Evolutionary conservation across 2,797 vertebrate genomes (phyloP).

Genomic region (Acipenser oxyrinchus): DNA sequence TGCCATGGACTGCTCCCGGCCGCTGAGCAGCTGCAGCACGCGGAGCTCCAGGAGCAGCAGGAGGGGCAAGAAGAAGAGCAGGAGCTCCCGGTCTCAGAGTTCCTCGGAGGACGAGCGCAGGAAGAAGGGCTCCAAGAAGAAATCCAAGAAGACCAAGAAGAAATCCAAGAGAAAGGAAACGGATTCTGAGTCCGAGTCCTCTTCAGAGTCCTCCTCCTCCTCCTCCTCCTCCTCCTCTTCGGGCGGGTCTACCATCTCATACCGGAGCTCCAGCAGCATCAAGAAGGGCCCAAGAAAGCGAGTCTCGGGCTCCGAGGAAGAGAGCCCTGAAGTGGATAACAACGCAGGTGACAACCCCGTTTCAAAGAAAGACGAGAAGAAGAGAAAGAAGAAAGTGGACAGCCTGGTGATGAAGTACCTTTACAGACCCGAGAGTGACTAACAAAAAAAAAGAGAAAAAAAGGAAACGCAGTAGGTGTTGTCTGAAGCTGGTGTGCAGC

Average conservation of each 20-base stretch:
- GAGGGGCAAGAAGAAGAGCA: conserved; percentile 50
- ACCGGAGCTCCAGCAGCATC: conserved; percentile 76
- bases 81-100: conserved; percentile 53
- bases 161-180: conserved; percentile 57
- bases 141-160: conserved; percentile 74
- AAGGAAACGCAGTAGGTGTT: conserved; percentile 66
- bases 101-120: conserved; percentile 54
- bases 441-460: conserved; percentile 35
- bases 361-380: conserved; percentile 75
- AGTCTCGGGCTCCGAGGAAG: conserved; percentile 36
- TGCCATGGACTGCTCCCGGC: conserved; percentile 61
- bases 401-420: conserved; percentile 96
- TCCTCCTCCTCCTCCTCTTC: conserved; percentile 69
- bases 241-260: conserved; percentile 74
- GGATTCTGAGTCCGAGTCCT: conserved; percentile 57
- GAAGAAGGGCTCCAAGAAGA: conserved; percentile 65
- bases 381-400: conserved; percentile 85
- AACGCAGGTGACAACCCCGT: conserved; percentile 28
- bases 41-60: conserved; percentile 43
- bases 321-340: conserved; percentile 19
- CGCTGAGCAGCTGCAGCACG: conserved; percentile 50
- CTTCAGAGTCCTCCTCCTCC: conserved; percentile 56
- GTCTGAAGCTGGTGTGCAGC: conserved; percentile 40
- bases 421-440: conserved; percentile 88
- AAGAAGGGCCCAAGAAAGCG: conserved; percentile 67